Conservation (phyloP, 2,888 invertebrate species). For the Agonopterix subpropinquella region DNA sequence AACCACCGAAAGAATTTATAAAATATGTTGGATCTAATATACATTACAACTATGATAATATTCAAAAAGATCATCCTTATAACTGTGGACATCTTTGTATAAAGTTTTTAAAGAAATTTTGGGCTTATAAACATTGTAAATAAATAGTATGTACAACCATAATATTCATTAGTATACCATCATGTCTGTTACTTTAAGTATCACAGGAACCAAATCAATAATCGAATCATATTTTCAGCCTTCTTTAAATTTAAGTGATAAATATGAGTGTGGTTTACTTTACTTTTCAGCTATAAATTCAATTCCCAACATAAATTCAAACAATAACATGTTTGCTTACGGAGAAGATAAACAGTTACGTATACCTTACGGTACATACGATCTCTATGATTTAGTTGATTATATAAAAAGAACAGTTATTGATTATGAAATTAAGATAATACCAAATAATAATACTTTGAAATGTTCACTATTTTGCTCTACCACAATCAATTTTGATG, state of each 20-base stretch:
- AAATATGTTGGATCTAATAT: constrained; percentile 16
- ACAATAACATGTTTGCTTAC: constrained; percentile 29
- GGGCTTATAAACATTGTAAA: constrained; percentile 5
- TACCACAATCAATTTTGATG: constrained; percentile 4
- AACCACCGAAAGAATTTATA: constrained; percentile 22
- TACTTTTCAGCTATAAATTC: constrained; percentile 17
- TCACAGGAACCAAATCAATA: constrained; percentile 12
- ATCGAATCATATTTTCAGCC: constrained; percentile 10
- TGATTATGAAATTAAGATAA: constrained; percentile 1
- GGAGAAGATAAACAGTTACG: constrained; percentile 16
- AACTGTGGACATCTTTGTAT: constrained; percentile 30
- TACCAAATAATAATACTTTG: constrained; percentile 26
- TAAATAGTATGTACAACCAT: background rate
- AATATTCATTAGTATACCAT: constrained; percentile 1
- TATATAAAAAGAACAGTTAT: constrained; percentile 13
- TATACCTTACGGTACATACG: constrained; percentile 24
- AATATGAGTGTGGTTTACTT: constrained; percentile 16
- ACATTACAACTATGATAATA: no score
- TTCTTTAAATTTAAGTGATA: constrained; percentile 7
- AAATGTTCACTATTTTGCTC: constrained; percentile 11
- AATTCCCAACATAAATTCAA: constrained; percentile 27
- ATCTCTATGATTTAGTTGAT: background rate
- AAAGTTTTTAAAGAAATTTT: constrained; percentile 18
- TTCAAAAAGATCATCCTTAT: constrained; percentile 22
- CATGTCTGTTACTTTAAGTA: constrained; percentile 18